These are phyloP conservation scores for Drosophila tropicalis DNA, from an alignment of 1,140 invertebrate genomes.

Conservation along the genomic window DNA sequence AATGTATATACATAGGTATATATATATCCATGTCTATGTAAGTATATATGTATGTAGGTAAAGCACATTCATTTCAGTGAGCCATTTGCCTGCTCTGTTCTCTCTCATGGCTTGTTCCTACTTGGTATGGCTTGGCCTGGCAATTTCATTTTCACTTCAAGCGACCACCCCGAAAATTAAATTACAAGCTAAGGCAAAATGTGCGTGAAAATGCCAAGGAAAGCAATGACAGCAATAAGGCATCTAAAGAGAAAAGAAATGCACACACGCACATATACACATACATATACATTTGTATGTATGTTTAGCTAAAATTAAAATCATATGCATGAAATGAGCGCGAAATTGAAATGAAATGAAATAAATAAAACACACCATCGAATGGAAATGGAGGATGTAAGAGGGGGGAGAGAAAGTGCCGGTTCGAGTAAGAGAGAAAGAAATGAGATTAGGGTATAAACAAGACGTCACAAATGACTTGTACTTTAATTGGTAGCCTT, in stretches of 20 bases:
- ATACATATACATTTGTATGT: conserved; percentile 6
- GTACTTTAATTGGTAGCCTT: neutral
- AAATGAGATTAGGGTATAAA: neutral
- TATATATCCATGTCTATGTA: neutral
- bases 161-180: conserved; percentile 56
- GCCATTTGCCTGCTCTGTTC: conserved; percentile 1
- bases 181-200: conserved; percentile 59
- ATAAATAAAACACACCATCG: conserved; percentile 47
- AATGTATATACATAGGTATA: conserved; percentile 27
- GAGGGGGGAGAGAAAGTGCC: neutral
- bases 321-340: conserved; percentile 81
- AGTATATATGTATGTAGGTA: conserved; percentile 20
- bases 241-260: conserved; percentile 13
- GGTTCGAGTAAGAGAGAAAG: neutral
- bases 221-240: conserved; percentile 2
- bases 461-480: neutral
- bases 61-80: conserved; percentile 13
- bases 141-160: conserved; percentile 58
- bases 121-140: conserved; percentile 16
- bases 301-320: conserved; percentile 74
- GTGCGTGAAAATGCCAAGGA: conserved; percentile 23
- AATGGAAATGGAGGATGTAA: no score
- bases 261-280: conserved; percentile 23
- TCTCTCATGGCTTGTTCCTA: neutral
- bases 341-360: conserved; percentile 80